A percentile compares a stretch with the other conserved stretches of the same genome.
phyloP scores from a whole-genome alignment of 2,888 invertebrate species.

The Luperina testacea region DNA sequence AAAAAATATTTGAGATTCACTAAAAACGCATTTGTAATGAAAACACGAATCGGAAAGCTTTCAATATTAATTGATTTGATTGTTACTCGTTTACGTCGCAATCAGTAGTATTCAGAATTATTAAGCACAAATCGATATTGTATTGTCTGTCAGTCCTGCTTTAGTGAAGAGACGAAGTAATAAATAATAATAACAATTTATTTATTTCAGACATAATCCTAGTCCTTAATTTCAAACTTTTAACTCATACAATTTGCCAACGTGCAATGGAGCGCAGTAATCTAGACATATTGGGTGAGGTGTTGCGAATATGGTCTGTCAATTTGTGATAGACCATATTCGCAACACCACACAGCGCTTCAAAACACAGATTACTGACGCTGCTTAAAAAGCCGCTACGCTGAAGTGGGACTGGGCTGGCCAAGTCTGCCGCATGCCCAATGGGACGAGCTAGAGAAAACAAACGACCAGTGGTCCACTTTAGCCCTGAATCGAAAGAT shows the following conservation, averaged over 20 bases:
- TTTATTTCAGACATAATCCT: no score
- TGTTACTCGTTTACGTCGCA: conserved; percentile 16
- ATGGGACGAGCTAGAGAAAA: no score
- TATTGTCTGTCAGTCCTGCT: conserved; percentile 4
- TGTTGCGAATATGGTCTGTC: no score
- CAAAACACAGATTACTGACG: no score
- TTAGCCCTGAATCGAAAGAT: neutral
- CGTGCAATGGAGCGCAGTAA: neutral
- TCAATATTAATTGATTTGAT: conserved; percentile 31
- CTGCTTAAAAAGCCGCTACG: neutral
- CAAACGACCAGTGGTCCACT: no score
- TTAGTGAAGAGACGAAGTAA: neutral
- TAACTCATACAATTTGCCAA: neutral
- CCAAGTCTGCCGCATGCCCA: neutral
- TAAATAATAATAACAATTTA: no score
- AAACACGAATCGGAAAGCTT: conserved; percentile 20
- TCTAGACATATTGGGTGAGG: no score
- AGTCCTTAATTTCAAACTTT: no score
- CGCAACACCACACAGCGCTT: no score
- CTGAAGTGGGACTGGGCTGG: neutral
- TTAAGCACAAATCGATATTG: conserved; percentile 1
- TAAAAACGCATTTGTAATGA: conserved; percentile 1
- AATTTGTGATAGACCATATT: no score
- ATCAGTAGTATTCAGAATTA: conserved; percentile 21
- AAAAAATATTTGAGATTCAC: neutral